A percentile compares a stretch with the other conserved stretches of the same genome.
Conservation (phyloP, 2,888 invertebrate genomes). For the Ennomos fuscantarius region DNA sequence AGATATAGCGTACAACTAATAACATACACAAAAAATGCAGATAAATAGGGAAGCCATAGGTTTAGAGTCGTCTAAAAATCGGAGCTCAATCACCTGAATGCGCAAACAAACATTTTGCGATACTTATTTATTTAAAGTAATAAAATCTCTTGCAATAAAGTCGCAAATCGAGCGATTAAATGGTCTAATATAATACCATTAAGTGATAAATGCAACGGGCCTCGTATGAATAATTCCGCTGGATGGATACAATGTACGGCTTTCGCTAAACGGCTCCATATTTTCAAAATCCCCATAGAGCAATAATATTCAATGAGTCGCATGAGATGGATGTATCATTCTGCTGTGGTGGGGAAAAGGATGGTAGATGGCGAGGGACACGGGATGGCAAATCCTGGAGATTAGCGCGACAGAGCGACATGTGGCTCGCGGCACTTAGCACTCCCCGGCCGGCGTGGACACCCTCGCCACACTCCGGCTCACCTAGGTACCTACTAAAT, state of each 20-base stretch:
- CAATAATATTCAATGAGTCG: conserved; percentile 84
- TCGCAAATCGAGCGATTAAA: conserved; percentile 81
- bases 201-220: conserved; percentile 83
- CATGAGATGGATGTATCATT: conserved; percentile 70
- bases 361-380: conserved; percentile 68
- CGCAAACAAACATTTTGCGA: conserved; percentile 31
- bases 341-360: conserved; percentile 55
- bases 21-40: too few species aligned
- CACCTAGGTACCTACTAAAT: conserved; percentile 55
- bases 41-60: too few species aligned
- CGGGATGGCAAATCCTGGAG: conserved; percentile 82
- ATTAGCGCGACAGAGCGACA: conserved; percentile 84
- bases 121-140: conserved; percentile 46
- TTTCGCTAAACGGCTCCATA: conserved; percentile 84
- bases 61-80: too few species aligned
- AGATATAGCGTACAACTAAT: too few species aligned
- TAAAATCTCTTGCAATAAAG: conserved; percentile 65
- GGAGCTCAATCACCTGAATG: conserved; percentile 4
- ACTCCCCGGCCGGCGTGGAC: conserved; percentile 52
- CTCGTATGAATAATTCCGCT: conserved; percentile 82
- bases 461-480: conserved; percentile 48
- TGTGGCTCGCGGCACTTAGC: conserved; percentile 83
- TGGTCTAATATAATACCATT: conserved; percentile 83
- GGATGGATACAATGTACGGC: conserved; percentile 83
- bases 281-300: conserved; percentile 85